Base-by-base conservation (phyloP, 2,888 invertebrate genomes). In the Macaria liturata region DNA sequence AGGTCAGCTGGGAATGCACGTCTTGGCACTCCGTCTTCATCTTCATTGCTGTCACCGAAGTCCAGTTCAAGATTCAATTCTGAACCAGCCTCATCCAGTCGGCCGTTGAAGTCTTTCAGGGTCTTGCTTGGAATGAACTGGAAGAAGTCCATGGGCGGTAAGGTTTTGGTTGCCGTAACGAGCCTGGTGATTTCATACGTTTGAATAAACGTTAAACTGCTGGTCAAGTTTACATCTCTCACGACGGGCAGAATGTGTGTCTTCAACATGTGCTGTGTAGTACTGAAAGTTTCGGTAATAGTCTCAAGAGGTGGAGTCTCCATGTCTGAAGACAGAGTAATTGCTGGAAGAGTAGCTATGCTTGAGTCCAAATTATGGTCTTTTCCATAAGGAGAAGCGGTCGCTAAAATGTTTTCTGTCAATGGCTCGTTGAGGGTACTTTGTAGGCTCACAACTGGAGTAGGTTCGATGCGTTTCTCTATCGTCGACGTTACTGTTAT, bases 261-360 rank as follows among this genome's bases (percentile, higher is more conserved):
- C 84, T 97, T 97, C 20, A 97, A 88, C 92, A 97, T 95, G 7
- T 96, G 93, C 83, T 98, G 97, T 0, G 97, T 97, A 4, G 98
- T 97, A 70, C 97, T 97, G 86, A 97, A 98, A 3, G 97, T 97
- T 86, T 98, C 97, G 0, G 97, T 97, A 46, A 97, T 91, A 0
- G 97, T 97, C 89, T 97, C 97, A 51, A 98, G 85, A 0, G 97
- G 97, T 9, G 97, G 97, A 0, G 97, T 97, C 81, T 96, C 96
- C 80, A 95, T 94, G 71, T 95, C 95, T 7, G 95, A 94, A 5
- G 95, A 94, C 44, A 97, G 87, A 59, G 95, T 95, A 62, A 98
- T 94, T 0, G 97, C 94, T 7, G 97, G 97, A 42, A 98, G 89
- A 1, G 97, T 97, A 7, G 95, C 97, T 55, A 97, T 94, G 71